Base-by-base conservation (phyloP, 2,113 vertebrate species). In the Ascaphus truei region DNA sequence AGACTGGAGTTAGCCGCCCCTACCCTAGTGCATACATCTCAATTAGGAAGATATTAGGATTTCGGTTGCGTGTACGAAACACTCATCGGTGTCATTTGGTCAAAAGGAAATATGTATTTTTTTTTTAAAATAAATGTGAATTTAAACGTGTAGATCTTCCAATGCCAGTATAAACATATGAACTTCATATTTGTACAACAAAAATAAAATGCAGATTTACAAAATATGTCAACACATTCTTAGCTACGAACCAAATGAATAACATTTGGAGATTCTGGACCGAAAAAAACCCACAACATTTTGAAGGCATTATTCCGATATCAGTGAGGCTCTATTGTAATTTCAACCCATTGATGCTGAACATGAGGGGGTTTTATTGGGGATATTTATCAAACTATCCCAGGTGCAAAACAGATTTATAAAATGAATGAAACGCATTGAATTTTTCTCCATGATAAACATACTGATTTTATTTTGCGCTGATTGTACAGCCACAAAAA, bases 141-240 rank as follows among this genome's bases (percentile, higher is more conserved):
- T 37, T 59, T 39, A 63, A n/a, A 27, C 25, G 9, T 39, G 50
- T 53, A 36, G 23, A 39, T 30, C 41, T 55, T 39, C 27, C 47
- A 39, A 10, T 67, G 64, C 64, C 52, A 57, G 51, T 31, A 34
- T 8, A 67, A 67, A 67, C 51, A 67, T 66, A 56, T 67, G 52
- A 67, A 56, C 52, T 43, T 67, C 52, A 45, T 45, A 66, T 22
- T n/a, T 66, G 36, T 55, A 55, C 23, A 66, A 37, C 33, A 66
- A 66, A 41, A 55, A 66, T 53, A 66, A 66, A 41, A 55, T 66
- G 29, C 64, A 56, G 64, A 57, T 57, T 67, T 57, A 45, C 27
- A 33, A 67, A 39, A 23, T 53, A 66, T 66, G 34, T 64, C 48
- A 65, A 53, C 33, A 30, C 62, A 53, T 66, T 43, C 51, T 55